Evolutionary conservation across 2,888 invertebrate species (phyloP), one percentile per base, ranked within the genome.

Genomic region (Caenorhabditis afra): DNA sequence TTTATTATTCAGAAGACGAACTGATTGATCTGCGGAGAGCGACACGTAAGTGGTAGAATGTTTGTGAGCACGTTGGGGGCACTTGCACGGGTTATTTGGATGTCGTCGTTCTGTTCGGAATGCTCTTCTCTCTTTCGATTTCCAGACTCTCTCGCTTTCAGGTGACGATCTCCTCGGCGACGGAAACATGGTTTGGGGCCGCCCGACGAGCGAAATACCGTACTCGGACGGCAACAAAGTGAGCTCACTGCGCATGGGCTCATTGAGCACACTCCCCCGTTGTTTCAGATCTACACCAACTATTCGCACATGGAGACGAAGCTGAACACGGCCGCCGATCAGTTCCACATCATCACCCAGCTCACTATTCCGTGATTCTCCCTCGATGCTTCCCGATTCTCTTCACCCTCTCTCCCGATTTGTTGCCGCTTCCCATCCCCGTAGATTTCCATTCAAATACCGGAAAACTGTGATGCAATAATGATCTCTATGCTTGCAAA

Each of bases 261-360:
- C 22, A 20, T 23, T 44, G 16, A n/a, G 20, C 8, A 22, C 2
- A n/a, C n/a, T n/a, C n/a, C n/a, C 14, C 7, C 12, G 16, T 47
- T 3, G 29, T 57, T 75, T 37, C 66, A 79, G 75, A 68, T 80
- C 47, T 79, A 79, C 62, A 53, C 49, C 22, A 78, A 79, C 47
- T 61, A 67, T 49, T 71, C 82, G 3, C 85, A 85, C 53, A 84
- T 84, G 85, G 67, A 84, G 52, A 83, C 85, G 2, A 85, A 85
- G 59, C 70, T 79, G 47, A 58, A 65, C 35, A 78, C 84, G 16
- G 67, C 79, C 1, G 65, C 76, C 3, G 81, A 77, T 35, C 83
- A 83, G 64, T 81, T 68, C 55, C 50, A 62, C 64, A 81, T 83
- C 22, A 77, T 83, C 47, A 73, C 81, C 23, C 59, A 74, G 47